Percentiles rank a stretch among this genome's conserved stretches.
Conservation (phyloP, 2,888 invertebrate species). For the Cinara cedri region DNA sequence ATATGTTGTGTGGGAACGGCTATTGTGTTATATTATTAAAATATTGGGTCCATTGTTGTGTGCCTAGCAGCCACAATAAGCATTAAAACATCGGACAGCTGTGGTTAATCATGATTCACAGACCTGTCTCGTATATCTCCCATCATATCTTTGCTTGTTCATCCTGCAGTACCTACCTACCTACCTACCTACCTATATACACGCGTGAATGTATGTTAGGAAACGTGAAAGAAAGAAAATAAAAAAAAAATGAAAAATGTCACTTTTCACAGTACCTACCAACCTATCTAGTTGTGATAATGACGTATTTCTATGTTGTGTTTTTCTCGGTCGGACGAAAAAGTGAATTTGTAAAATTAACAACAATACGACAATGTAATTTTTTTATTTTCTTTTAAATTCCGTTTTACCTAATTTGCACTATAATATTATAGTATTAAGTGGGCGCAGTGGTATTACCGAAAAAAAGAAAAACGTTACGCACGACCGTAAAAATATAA, state of each 20-base stretch:
- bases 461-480: too few species aligned
- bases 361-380: not conserved
- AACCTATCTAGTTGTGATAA: not conserved
- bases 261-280: constrained; percentile 19
- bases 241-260: not conserved
- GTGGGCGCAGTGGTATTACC: not conserved
- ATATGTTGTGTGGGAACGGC: constrained; percentile 55
- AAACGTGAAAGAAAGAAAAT: constrained; percentile 34
- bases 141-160: constrained; percentile 49
- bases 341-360: not conserved
- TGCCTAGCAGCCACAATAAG: constrained; percentile 55
- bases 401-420: constrained; percentile 5
- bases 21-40: constrained; percentile 55
- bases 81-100: constrained; percentile 56
- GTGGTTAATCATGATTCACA: constrained; percentile 56
- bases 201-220: not conserved
- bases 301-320: not conserved
- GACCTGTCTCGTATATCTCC: constrained; percentile 47
- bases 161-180: not conserved
- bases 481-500: not conserved
- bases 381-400: not conserved
- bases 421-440: too few species aligned
- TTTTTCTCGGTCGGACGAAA: not conserved
- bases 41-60: constrained; percentile 56
- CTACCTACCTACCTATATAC: too few species aligned